Evolutionary conservation across 2,888 invertebrate species (phyloP), one percentile per base, ranked within the genome.

Genomic region (Pelosia muscerda): DNA sequence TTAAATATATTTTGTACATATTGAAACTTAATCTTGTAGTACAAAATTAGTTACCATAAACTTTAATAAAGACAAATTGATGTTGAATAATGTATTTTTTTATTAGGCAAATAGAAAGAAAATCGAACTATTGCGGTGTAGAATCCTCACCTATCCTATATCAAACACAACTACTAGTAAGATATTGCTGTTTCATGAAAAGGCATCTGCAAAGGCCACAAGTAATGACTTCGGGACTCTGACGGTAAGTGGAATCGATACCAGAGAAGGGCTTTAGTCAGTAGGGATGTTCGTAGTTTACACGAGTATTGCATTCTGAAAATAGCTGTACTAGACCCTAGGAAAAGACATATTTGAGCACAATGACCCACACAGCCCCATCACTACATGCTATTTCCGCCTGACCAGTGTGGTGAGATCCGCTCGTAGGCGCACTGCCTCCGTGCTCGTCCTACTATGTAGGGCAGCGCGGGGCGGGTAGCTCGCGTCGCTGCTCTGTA

Each of bases 1-100:
- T 81, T 81, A 79, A 85, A 85, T 80, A 86, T 89, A 89, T 90
- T 92, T 92, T 93, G 92, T 94, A 93, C 83, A 93, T 92, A 92
- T 81, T 86, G 83, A 84, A 88, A 87, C 87, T 91, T 92, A 92
- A 90, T 94, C 93, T 91, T 89, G 92, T 94, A 93, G 94, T 93
- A 94, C 92, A 93, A 93, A 92, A 90, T 90, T 92, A 92, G 89
- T 90, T 91, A 90, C 85, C 81, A 82, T 88, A 90, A 92, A 88
- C 82, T 88, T 91, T 87, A 95, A 94, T 95, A 95, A 94, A 95
- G 94, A 95, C 94, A 93, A 88, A 88, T 94, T 88, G 93, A 93
- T 94, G 94, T 94, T 95, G 82, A 77, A 72, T 59, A 57, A 28
- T 65, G 73, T n/a, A n/a, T 53, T 13, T 80, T 76, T 81, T 15